Base-by-base conservation (phyloP, 2,888 invertebrate genomes). In the Drosophila barbarae region DNA sequence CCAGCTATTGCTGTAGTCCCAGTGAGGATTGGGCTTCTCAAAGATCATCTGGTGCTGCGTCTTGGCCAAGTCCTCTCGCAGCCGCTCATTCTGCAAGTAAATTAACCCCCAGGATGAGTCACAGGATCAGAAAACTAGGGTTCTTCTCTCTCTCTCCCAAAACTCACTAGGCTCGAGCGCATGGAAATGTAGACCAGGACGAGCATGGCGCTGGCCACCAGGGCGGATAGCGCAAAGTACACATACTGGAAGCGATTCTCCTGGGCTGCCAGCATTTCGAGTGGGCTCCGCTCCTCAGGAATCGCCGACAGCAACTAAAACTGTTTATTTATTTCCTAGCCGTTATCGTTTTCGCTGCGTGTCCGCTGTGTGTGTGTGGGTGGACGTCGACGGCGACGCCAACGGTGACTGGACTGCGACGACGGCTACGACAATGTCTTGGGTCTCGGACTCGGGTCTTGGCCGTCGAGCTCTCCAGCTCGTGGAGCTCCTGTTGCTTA, bases 1-100 rank as follows among this genome's bases (percentile, higher is more conserved):
- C 89, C 89, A 89, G 21, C 80, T 82, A 67, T 89, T 88, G 70
- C 74, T 87, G 65, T 88, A 88, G 47, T 76, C 65, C 88, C 87
- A 88, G 39, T 82, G 69, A 0, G 76, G 77, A 55, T 82, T 70
- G 0, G 88, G 88, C 38, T 85, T 86, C 18, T 84, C 71, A 18
- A 83, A 86, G 41, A 71, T 73, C 51, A 87, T 56, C 9, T 85
- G 73, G 8, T 79, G 72, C 64, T 88, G 88, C 3, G 83, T 60
- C n/a, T 56, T 50, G 34, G 66, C 76, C 26, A 89, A 74, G 41
- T 88, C 86, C 39, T 76, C 73, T 32, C 81, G 84, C 58, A 84
- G 73, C 21, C 83, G 76, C 36, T 85, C 84, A 57, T 86, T 76
- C 88, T 88, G 68, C 8, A 71, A 77, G 12, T 1, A 39, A 15